A percentile compares a stretch with the other conserved stretches of the same genome.
These are phyloP conservation scores for Helicoverpa assulta DNA, from an alignment of 2,888 invertebrate species.

Conservation along the genomic window DNA sequence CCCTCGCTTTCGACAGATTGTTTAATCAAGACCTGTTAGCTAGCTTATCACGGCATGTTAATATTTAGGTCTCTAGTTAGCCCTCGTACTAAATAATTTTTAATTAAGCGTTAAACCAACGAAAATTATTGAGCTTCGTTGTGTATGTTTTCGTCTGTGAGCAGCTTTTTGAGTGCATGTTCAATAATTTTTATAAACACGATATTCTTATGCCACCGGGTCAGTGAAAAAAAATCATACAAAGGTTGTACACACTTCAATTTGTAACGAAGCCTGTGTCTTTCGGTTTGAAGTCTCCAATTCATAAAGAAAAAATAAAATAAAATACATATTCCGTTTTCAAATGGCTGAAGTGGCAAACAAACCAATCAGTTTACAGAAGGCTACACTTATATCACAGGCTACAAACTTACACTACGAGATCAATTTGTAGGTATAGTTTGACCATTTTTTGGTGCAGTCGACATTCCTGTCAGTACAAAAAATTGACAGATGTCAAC, in stretches of 20 bases:
- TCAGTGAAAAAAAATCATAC: no score
- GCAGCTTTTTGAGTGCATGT: no score
- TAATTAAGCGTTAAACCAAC: no score
- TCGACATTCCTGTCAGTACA: no score
- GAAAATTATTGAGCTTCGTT: no score
- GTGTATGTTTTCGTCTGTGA: no score
- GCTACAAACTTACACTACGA: no score
- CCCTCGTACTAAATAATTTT: not conserved
- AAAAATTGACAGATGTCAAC: no score
- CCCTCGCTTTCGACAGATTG: not conserved
- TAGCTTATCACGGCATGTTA: not conserved
- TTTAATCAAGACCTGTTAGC: conserved; percentile 9
- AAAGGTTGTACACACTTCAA: not conserved
- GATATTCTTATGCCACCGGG: no score
- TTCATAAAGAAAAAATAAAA: conserved; percentile 18
- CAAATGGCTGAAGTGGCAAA: conserved; percentile 29
- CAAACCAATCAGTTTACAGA: not conserved
- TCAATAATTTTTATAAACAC: no score
- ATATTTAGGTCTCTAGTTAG: not conserved
- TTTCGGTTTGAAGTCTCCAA: not conserved
- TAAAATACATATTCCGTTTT: conserved; percentile 15
- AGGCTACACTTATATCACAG: not conserved
- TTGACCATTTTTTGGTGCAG: no score
- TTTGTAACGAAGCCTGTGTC: not conserved
- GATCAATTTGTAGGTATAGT: no score